Evolutionary conservation across 2,113 vertebrate species (phyloP), one percentile per base, ranked within the genome.

Genomic region (Rhinogobius similis): DNA sequence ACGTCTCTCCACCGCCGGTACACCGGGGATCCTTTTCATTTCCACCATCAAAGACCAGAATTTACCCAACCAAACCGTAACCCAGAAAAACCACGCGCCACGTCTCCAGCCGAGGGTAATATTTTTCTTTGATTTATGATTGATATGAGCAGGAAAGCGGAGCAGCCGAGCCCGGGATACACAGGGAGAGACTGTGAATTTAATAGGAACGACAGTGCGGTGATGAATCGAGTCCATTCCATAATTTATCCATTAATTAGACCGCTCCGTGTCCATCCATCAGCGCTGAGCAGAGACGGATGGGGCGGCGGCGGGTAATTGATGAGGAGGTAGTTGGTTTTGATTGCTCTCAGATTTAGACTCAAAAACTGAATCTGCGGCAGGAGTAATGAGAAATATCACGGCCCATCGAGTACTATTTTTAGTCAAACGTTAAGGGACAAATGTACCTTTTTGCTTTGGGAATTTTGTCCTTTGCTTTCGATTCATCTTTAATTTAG

Each of bases 161-260:
- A 1, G 11, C 83, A 87, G 72, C 77, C 82, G 64, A 88, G 79
- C 86, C 84, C 84, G 46, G 29, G 76, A 84, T 85, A 84, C 82
- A 82, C 61, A 18, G 70, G 77, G 76, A 70, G 59, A n/a, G 75
- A 62, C 79, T 78, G 70, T 64, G 84, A 82, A 81, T 84, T 81
- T 85, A 86, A 82, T 73, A 73, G 82, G 68, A 77, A 75, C 81
- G 82, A 85, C 83, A 84, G 75, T 63, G 48, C 71, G 24, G 74
- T 89, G 88, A 90, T 89, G 80, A 88, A 90, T 90, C 85, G 78
- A 86, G 74, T 79, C 82, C 78, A 87, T 87, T 90, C 77, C 80
- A 88, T 90, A 90, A 90, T 90, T 89, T 74, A 89, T 90, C 77
- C 77, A 84, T 87, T 90, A 90, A 91, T 90, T 91, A 90, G 83